A percentile compares a stretch with the other conserved stretches of the same genome.
These are phyloP conservation scores for Tyrannus savana DNA, from an alignment of 2,113 vertebrate species.

Conservation along the genomic window DNA sequence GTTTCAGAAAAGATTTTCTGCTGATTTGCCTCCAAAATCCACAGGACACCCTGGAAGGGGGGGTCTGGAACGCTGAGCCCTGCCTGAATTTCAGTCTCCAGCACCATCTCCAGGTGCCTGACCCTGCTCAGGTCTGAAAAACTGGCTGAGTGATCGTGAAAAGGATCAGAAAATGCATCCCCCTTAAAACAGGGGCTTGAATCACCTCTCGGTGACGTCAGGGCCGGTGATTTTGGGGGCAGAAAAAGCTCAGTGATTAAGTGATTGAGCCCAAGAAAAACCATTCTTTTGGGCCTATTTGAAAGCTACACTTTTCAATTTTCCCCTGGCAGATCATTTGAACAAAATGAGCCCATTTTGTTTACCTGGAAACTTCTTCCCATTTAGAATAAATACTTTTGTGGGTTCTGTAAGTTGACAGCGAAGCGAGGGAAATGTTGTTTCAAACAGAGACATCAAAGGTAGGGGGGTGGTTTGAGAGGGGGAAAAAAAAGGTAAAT, in stretches of 20 bases:
- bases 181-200: background rate
- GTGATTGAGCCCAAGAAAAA: background rate
- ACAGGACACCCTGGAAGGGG: background rate
- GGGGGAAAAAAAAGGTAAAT: background rate
- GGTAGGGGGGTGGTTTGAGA: too few species aligned
- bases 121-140: background rate
- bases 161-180: background rate
- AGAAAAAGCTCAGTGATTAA: background rate
- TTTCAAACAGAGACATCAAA: background rate
- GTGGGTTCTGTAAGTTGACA: background rate
- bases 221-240: background rate
- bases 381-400: background rate
- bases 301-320: background rate
- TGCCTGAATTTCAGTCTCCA: background rate
- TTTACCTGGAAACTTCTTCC: background rate
- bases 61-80: background rate
- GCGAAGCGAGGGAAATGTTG: background rate
- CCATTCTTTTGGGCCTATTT: background rate
- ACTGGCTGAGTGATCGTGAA: background rate
- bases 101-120: background rate
- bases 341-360: constrained; percentile 3
- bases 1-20: background rate
- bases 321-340: background rate
- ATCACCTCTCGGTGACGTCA: fast-evolving
- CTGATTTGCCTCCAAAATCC: background rate